phyloP scores from a whole-genome alignment of 2,888 invertebrate genomes.

The Liopterus haemorrhoidalis region DNA sequence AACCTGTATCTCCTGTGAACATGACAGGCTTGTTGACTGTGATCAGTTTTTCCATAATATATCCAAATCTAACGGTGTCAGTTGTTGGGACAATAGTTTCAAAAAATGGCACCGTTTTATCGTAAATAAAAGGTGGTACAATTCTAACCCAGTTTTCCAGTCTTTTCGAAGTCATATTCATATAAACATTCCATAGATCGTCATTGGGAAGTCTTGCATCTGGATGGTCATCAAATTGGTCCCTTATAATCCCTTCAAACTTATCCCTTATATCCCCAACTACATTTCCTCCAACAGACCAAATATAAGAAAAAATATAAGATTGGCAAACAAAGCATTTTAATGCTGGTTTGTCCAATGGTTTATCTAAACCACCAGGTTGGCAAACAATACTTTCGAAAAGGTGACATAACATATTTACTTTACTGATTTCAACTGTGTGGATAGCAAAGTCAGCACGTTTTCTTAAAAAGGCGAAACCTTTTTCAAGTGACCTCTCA shows the following conservation, averaged over 20 bases:
- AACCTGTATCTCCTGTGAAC: constrained; percentile 83
- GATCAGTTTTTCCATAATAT: constrained; percentile 69
- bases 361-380: constrained; percentile 48
- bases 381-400: constrained; percentile 63
- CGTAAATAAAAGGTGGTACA: constrained; percentile 67
- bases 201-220: constrained; percentile 68
- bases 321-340: constrained; percentile 65
- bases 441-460: constrained; percentile 66
- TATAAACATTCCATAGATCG: constrained; percentile 69
- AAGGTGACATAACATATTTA: constrained; percentile 66
- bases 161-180: constrained; percentile 62
- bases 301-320: constrained; percentile 76
- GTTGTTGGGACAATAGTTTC: constrained; percentile 85
- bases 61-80: constrained; percentile 85
- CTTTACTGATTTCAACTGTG: constrained; percentile 82
- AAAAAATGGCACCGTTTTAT: constrained; percentile 68
- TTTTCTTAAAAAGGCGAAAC: constrained; percentile 60
- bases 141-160: constrained; percentile 76
- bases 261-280: constrained; percentile 60
- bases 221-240: constrained; percentile 63
- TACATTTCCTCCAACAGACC: constrained; percentile 84
- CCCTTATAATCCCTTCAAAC: constrained; percentile 64
- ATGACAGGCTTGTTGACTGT: constrained; percentile 70
- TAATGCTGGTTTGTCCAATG: constrained; percentile 55
- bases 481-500: constrained; percentile 57